Conservation (phyloP, 2,113 vertebrate species). For the Coregonus clupeaformis region DNA sequence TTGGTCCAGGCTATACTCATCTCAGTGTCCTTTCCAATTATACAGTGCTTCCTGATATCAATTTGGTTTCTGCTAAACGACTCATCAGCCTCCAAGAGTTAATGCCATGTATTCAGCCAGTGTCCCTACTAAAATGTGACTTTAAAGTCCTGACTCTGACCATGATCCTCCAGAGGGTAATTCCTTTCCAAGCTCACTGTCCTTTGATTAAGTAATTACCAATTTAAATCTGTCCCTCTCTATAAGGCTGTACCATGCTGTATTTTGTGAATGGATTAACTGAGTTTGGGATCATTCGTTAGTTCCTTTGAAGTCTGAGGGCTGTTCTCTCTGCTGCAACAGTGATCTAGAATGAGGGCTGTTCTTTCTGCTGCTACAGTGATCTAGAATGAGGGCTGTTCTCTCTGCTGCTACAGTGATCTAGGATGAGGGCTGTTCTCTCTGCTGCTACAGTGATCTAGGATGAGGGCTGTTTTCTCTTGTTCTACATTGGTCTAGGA, state of each 20-base stretch:
- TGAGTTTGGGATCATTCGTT: not conserved
- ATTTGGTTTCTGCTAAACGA: not conserved
- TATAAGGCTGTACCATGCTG: slow-evolving; percentile 1
- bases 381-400: not conserved
- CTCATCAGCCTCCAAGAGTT: not conserved
- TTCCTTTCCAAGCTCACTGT: slow-evolving; percentile 44
- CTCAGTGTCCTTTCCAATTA: not conserved
- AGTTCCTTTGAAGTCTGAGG: not conserved
- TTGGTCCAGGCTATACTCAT: not conserved
- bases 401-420: not conserved
- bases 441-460: not conserved
- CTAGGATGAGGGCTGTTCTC: not conserved
- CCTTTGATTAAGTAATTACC: slow-evolving; percentile 54
- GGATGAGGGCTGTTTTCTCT: not conserved
- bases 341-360: not conserved
- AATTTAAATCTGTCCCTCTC: slow-evolving; percentile 27
- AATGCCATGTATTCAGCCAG: slow-evolving; percentile 12
- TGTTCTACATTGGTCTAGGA: not conserved
- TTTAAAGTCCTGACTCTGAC: slow-evolving; percentile 50
- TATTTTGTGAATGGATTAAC: not conserved
- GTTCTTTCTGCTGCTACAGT: not conserved
- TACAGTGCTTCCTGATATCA: no score
- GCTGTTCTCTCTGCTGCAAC: not conserved
- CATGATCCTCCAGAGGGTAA: slow-evolving; percentile 22
- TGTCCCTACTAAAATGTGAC: slow-evolving; percentile 55